Conservation (phyloP, 2,113 vertebrate genomes). For the Hemiscyllium ocellatum region DNA sequence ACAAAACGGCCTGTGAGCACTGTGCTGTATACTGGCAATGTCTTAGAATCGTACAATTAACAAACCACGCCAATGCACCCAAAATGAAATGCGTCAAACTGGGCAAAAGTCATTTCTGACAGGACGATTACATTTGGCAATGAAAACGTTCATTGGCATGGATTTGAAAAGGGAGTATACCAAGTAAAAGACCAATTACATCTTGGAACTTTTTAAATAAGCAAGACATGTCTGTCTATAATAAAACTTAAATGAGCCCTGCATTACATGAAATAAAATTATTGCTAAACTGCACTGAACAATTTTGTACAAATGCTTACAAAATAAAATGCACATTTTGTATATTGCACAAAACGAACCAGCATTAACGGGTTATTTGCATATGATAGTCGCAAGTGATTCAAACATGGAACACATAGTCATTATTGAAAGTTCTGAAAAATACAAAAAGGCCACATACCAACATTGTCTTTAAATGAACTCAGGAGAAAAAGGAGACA, state of each 20-base stretch:
- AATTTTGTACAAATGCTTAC: not conserved
- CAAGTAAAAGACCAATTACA: not conserved
- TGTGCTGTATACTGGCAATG: not conserved
- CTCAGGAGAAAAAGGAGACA: not conserved
- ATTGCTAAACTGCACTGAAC: not conserved
- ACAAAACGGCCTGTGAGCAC: not conserved
- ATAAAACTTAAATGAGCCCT: not conserved
- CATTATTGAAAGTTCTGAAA: not conserved
- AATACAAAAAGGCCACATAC: not conserved
- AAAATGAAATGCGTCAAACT: not conserved
- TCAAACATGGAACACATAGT: not conserved
- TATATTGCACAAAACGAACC: slow-evolving; percentile 1
- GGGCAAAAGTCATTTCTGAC: not conserved
- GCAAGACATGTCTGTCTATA: not conserved
- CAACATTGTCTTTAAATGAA: not conserved
- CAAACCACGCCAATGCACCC: not conserved
- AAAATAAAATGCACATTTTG: not conserved
- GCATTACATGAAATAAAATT: not conserved
- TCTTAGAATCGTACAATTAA: not conserved
- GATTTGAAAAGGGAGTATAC: not conserved
- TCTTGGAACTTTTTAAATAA: not conserved
- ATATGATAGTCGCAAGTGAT: not conserved
- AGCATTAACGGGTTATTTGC: not conserved
- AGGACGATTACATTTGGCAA: slow-evolving; percentile 19
- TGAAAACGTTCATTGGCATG: not conserved